Conservation (phyloP, 1,140 invertebrate species). For the Coelopa frigida region DNA sequence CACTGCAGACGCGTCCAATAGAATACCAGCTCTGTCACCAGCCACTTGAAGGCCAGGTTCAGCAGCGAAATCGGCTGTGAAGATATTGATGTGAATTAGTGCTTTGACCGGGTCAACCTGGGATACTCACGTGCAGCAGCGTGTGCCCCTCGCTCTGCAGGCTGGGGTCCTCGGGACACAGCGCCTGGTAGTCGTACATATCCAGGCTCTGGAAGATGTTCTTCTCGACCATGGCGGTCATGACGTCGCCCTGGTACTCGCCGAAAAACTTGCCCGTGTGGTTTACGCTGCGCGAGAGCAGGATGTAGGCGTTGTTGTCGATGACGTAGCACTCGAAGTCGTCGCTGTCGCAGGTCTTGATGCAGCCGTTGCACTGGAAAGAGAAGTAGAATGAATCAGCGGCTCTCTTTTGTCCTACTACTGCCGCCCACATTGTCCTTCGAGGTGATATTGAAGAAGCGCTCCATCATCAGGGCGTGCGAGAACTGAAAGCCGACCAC, state of each 20-base stretch:
- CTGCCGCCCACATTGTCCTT: slow-evolving; percentile 31
- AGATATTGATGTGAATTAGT: background rate
- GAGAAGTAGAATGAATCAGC: background rate
- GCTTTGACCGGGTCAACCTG: background rate
- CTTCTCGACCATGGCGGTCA: slow-evolving; percentile 66
- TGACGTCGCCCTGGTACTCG: slow-evolving; percentile 68
- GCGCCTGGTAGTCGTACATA: slow-evolving; percentile 80
- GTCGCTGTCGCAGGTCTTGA: slow-evolving; percentile 51
- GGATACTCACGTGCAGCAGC: slow-evolving; percentile 26
- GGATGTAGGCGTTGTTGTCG: slow-evolving; percentile 84
- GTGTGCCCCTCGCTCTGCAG: slow-evolving; percentile 21
- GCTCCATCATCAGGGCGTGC: slow-evolving; percentile 55
- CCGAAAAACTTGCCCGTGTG: slow-evolving; percentile 80
- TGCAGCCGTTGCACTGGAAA: slow-evolving; percentile 45
- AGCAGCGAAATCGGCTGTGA: slow-evolving; percentile 29
- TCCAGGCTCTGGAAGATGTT: slow-evolving; percentile 67
- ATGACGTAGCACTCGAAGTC: slow-evolving; percentile 74
- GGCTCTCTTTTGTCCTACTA: background rate
- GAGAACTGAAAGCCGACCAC: slow-evolving; percentile 82
- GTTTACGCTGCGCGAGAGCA: slow-evolving; percentile 62
- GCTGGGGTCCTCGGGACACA: slow-evolving; percentile 50
- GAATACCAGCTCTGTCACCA: slow-evolving; percentile 30
- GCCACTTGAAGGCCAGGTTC: slow-evolving; percentile 30
- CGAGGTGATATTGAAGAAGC: slow-evolving; percentile 65
- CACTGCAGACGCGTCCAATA: slow-evolving; percentile 32